A percentile compares a stretch with the other conserved stretches of the same genome.
Conservation (phyloP, 1,140 invertebrate species). For the Chironomus striatipennis region DNA sequence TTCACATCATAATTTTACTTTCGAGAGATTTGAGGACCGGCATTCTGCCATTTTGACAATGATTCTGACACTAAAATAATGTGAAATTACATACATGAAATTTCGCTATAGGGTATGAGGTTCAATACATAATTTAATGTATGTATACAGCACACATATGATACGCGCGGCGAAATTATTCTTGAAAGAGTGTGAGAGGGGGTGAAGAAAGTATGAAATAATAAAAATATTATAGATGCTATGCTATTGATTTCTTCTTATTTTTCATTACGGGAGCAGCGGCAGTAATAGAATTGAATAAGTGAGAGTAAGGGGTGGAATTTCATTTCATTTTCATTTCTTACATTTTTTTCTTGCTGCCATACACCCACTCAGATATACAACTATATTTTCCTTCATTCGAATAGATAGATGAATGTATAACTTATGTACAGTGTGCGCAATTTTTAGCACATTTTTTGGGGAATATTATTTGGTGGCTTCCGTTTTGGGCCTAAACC, state of each 20-base stretch:
- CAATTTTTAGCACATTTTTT: not conserved
- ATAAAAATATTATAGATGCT: constrained; percentile 23
- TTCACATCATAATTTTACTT: constrained; percentile 14
- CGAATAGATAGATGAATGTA: not conserved
- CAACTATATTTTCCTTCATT: constrained; percentile 4
- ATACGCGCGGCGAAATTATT: not conserved
- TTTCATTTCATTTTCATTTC: constrained; percentile 20
- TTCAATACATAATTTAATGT: not conserved
- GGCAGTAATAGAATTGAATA: not conserved
- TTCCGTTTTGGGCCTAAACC: too few species aligned
- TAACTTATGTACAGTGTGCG: not conserved
- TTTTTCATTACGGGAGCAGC: constrained; percentile 19
- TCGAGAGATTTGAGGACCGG: not conserved
- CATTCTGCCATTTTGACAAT: not conserved
- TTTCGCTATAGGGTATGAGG: too few species aligned
- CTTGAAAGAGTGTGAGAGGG: not conserved
- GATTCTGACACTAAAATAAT: not conserved
- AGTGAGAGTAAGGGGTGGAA: not conserved
- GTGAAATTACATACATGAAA: not conserved
- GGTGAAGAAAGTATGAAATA: constrained; percentile 15
- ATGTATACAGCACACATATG: not conserved
- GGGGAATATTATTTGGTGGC: not conserved
- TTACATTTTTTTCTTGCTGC: not conserved
- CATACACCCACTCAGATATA: not conserved
- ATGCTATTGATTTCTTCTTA: constrained; percentile 21